Percentiles rank a stretch among this genome's conserved stretches.
Conservation (phyloP, 2,113 vertebrate species). For the Reinhardtius hippoglossoides region DNA sequence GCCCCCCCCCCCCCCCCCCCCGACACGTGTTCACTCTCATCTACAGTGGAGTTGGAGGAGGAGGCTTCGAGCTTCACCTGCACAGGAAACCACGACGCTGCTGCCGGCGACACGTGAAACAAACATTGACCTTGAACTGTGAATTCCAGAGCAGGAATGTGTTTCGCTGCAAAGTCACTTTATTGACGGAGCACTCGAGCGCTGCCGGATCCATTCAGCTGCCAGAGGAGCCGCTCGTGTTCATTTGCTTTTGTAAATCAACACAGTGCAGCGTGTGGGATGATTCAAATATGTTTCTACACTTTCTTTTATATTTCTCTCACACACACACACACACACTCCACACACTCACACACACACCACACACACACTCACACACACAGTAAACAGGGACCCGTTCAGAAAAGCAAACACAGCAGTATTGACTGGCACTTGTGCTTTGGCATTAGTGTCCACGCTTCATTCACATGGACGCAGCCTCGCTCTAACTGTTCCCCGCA, state of each 20-base stretch:
- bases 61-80: too few species aligned
- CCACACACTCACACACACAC: neutral
- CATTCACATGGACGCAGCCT: slow-evolving; percentile 59
- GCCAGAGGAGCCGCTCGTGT: neutral
- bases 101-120: neutral
- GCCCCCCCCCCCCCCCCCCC: too few species aligned
- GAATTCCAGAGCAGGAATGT: neutral
- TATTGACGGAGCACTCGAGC: neutral
- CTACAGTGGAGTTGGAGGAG: too few species aligned
- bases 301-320: slow-evolving; percentile 40
- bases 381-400: slow-evolving; percentile 57
- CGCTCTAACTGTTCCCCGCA: slow-evolving; percentile 52
- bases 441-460: slow-evolving; percentile 70
- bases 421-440: slow-evolving; percentile 63
- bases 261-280: slow-evolving; percentile 4
- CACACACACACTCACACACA: neutral
- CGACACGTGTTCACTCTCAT: too few species aligned
- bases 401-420: slow-evolving; percentile 73
- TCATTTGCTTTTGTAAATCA: slow-evolving; percentile 32
- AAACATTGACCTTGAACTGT: neutral
- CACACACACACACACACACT: slow-evolving; percentile 2
- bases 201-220: neutral
- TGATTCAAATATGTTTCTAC: slow-evolving; percentile 34
- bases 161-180: neutral
- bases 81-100: too few species aligned